Percentiles rank a stretch among this genome's conserved stretches.
These are phyloP conservation scores for Xenus cinereus DNA, from an alignment of 2,113 vertebrate genomes.

Conservation along the genomic window DNA sequence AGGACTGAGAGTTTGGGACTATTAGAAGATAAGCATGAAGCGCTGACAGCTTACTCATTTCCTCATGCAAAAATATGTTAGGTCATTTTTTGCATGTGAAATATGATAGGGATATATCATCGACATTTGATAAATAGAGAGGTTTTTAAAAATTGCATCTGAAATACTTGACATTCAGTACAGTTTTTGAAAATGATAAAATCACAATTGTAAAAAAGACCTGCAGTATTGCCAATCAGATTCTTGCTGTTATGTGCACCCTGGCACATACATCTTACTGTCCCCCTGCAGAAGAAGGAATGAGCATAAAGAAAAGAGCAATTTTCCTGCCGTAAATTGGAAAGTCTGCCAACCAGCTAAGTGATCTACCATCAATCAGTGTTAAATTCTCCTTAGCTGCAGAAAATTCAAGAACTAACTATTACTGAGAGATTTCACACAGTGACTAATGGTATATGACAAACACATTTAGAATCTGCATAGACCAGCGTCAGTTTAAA, in stretches of 20 bases:
- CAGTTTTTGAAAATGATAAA: conserved; percentile 73
- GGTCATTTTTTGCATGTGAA: conserved; percentile 13
- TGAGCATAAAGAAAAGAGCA: conserved; percentile 85
- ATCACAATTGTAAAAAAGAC: conserved; percentile 77
- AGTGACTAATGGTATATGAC: conserved; percentile 89
- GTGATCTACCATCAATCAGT: conserved; percentile 93
- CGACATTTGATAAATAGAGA: conserved; percentile 63
- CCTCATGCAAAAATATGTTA: conserved; percentile 39
- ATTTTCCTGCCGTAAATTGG: conserved; percentile 90
- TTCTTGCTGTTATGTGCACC: conserved; percentile 48
- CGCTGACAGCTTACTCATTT: conserved; percentile 7
- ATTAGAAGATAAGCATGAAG: conserved; percentile 42
- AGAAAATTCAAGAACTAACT: conserved; percentile 84
- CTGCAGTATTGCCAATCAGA: conserved; percentile 67
- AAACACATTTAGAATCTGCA: conserved; percentile 88
- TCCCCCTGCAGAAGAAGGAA: conserved; percentile 79
- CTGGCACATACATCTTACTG: conserved; percentile 74
- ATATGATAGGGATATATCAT: conserved; percentile 49
- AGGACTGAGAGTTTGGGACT: conserved; percentile 8
- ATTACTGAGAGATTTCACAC: conserved; percentile 85
- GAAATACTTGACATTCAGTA: conserved; percentile 73
- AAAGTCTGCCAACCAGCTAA: conserved; percentile 92
- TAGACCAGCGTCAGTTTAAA: conserved; percentile 75
- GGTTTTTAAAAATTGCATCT: conserved; percentile 36
- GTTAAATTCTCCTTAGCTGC: conserved; percentile 86